Evolutionary conservation across 2,113 vertebrate species (phyloP), one percentile per base, ranked within the genome.

Genomic region (Scalopus aquaticus): DNA sequence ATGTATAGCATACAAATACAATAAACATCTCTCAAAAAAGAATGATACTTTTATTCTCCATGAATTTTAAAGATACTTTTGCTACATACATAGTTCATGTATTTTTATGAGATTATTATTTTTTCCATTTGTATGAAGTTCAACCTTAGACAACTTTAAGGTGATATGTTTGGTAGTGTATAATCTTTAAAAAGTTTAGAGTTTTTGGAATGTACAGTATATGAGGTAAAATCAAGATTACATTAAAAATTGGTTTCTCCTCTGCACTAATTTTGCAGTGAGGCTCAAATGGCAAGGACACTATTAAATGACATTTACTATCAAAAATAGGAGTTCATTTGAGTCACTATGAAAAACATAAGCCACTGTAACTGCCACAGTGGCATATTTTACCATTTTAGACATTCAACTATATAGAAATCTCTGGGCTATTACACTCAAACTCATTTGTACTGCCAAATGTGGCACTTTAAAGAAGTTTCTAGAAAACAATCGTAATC

Each of bases 211-310:
- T 99, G 99, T 99, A 99, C 98, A 99, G 98, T 99, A 98, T 99
- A 99, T 99, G 99, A 99, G 99, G 99, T 99, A 99, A 99, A 99
- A 99, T 99, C 99, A 99, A 99, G 99, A 99, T 99, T 99, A 99
- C 99, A 99, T 99, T 99, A 99, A 99, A 99, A 99, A 98, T 98
- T 97, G 97, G 97, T 98, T 98, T 97, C 97, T 98, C 98, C 97
- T 98, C 95, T 98, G 98, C 98, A 98, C 97, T 98, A 94, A 98
- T 98, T 92, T 98, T 96, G 98, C 98, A 98, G 95, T 98, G 98
- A 98, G 98, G 98, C 98, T 99, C 98, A 98, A 99, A 99, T 99
- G 99, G 99, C 98, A 98, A 99, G 98, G 97, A 98, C 98, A 98
- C 99, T 99, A 99, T 99, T 99, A 99, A 99, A 99, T 99, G 97